Percentiles rank a stretch among this genome's conserved stretches.
phyloP scores from a whole-genome alignment of 2,888 invertebrate genomes.

The Tuta absoluta region DNA sequence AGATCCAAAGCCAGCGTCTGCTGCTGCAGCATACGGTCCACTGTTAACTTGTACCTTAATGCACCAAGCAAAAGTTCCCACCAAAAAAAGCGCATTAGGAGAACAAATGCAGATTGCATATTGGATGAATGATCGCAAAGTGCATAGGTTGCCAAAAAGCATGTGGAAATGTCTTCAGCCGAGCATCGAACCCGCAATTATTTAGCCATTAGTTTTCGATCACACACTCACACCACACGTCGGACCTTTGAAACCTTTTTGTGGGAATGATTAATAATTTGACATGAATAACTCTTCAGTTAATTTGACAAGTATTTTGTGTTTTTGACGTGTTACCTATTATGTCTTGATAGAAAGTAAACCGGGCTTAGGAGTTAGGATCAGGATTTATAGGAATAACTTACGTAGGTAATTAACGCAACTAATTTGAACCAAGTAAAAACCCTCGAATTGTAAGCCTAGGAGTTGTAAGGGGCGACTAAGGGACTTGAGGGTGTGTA shows the following conservation, averaged over 20 bases:
- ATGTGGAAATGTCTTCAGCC: neutral
- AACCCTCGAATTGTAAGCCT: too few species aligned
- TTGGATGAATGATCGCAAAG: constrained; percentile 46
- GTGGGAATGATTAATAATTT: constrained; percentile 12
- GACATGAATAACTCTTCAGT: constrained; percentile 19
- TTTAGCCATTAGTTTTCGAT: constrained; percentile 62
- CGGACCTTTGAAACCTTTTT: constrained; percentile 9
- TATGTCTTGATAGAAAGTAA: neutral
- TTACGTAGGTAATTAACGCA: too few species aligned
- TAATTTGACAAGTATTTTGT: constrained; percentile 3
- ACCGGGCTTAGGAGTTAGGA: too few species aligned
- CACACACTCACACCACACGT: constrained; percentile 40
- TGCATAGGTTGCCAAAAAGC: constrained; percentile 53
- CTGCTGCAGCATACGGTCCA: too few species aligned
- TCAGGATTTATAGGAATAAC: too few species aligned
- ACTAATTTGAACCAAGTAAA: too few species aligned
- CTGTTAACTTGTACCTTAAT: neutral
- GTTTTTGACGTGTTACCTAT: constrained; percentile 19
- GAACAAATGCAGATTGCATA: constrained; percentile 4
- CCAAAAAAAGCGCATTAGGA: neutral
- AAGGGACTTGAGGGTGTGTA: too few species aligned
- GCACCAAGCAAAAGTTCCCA: neutral
- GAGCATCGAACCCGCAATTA: constrained; percentile 49
- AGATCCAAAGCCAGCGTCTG: too few species aligned
- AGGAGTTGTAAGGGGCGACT: too few species aligned